Base-by-base conservation (phyloP, 2,113 vertebrate species). In the Chionis minor region DNA sequence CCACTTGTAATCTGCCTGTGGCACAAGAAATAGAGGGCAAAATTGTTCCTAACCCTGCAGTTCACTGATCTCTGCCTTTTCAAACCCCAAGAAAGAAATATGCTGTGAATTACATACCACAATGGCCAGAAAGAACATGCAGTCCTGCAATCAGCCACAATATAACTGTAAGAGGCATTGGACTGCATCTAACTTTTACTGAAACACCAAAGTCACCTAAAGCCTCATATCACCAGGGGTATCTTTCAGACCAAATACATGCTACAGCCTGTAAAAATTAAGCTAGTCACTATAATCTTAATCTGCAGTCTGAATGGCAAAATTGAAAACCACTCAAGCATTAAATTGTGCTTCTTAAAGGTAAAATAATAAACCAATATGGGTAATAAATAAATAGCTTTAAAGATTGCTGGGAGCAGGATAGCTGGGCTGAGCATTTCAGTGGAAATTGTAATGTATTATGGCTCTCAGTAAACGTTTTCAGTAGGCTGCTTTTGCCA, bases 301-400 rank as follows among this genome's bases (percentile, higher is more conserved):
- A 94, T 95, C 92, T 88, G 19, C 38, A 51, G 71, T 81, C 86
- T 94, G 83, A 96, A 96, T 92, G 45, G 88, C 84, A 95, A 96
- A 97, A 97, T 86, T 96, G 94, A 96, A 97, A 97, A 97, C 71
- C 93, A 78, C 74, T 97, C 93, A 88, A 92, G 93, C 86, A 59
- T 97, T 94, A 95, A 96, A 95, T 78, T 86, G 73, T 11, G 5
- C 56, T 92, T 96, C 90, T 97, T 96, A 96, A 90, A 93, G 66
- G 81, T 86, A 96, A 96, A 97, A 94, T 91, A 96, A 95, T 96
- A 94, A 92, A 90, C 54, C 86, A 94, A 75, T 91, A 89, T 78
- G 65, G 21, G 38, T 88, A 79, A 91, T 79, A 62, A 56, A 94
- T 90, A 93, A 93, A 95, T 90, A 78, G 67, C 26, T 91, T 85